phyloP scores from a whole-genome alignment of 2,113 vertebrate species.

The Megalops atlanticus region DNA sequence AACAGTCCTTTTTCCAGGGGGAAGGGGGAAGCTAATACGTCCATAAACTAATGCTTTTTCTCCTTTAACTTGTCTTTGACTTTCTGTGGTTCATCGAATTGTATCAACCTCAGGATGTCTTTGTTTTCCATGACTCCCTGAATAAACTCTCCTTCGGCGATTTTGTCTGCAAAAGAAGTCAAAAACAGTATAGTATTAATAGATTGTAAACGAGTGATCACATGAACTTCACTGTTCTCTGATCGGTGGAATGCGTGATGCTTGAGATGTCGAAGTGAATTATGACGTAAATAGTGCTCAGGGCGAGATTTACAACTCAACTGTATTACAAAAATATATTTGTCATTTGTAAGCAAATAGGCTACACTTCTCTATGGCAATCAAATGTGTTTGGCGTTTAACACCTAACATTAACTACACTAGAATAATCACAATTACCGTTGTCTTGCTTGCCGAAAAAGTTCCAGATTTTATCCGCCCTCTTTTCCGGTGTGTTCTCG shows the following conservation, averaged over 20 bases:
- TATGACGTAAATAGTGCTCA: no score
- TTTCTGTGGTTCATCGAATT: slow-evolving; percentile 84
- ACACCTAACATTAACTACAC: no score
- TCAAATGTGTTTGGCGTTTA: no score
- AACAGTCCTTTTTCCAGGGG: slow-evolving; percentile 43
- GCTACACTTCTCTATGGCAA: no score
- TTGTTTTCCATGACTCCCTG: slow-evolving; percentile 84
- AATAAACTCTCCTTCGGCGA: slow-evolving; percentile 85
- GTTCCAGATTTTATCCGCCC: slow-evolving; percentile 81
- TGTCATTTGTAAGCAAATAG: no score
- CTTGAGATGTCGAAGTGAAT: no score
- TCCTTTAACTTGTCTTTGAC: slow-evolving; percentile 82
- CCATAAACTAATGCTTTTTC: slow-evolving; percentile 68
- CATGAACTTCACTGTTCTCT: no score
- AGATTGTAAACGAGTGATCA: no score
- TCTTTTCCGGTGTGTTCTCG: slow-evolving; percentile 83
- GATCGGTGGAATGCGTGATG: no score
- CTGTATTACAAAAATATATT: no score
- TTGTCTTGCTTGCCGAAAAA: slow-evolving; percentile 85
- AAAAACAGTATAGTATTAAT: neutral
- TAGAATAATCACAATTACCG: slow-evolving; percentile 64
- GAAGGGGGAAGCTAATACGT: neutral
- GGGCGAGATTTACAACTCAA: no score
- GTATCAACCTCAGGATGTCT: slow-evolving; percentile 86
- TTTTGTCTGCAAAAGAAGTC: slow-evolving; percentile 74